A percentile compares a stretch with the other conserved stretches of the same genome.
phyloP scores from a whole-genome alignment of 1,140 invertebrate genomes.

The Sycobia sp. region DNA sequence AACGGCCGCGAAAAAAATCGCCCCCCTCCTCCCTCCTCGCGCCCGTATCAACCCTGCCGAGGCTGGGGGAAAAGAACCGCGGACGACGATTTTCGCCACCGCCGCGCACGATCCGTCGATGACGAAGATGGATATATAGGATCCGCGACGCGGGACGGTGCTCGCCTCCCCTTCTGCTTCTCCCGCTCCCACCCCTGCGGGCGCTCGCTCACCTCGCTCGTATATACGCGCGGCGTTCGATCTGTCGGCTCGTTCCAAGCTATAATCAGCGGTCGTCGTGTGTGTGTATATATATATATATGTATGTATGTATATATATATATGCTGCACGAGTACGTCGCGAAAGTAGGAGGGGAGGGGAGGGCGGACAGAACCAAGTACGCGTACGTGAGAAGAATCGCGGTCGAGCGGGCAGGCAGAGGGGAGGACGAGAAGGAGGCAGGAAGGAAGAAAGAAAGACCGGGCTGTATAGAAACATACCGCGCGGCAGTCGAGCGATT shows the following conservation, averaged over 20 bases:
- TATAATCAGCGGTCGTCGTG: slow-evolving; percentile 19
- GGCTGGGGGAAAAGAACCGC: slow-evolving; percentile 55
- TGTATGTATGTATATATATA: no score
- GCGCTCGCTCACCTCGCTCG: slow-evolving; percentile 29
- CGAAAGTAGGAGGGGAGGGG: no score
- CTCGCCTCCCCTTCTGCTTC: slow-evolving; percentile 28
- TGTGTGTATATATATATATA: no score
- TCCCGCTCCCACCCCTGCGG: background rate
- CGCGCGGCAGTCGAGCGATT: slow-evolving; percentile 40
- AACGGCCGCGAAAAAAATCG: slow-evolving; percentile 64
- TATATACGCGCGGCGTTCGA: background rate
- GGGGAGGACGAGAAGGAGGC: background rate
- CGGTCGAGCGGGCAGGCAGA: background rate
- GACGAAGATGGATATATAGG: slow-evolving; percentile 23
- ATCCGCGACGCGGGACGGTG: background rate
- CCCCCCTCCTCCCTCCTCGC: no score
- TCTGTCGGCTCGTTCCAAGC: slow-evolving; percentile 13
- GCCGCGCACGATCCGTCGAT: slow-evolving; percentile 20
- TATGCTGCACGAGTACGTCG: no score
- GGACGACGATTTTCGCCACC: slow-evolving; percentile 53
- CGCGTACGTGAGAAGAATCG: background rate
- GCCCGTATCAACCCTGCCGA: no score
- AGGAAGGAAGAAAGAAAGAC: background rate
- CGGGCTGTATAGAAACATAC: background rate
- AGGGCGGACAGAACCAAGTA: background rate